Base-by-base conservation (phyloP, 2,797 vertebrate genomes). In the Pangasius djambal region DNA sequence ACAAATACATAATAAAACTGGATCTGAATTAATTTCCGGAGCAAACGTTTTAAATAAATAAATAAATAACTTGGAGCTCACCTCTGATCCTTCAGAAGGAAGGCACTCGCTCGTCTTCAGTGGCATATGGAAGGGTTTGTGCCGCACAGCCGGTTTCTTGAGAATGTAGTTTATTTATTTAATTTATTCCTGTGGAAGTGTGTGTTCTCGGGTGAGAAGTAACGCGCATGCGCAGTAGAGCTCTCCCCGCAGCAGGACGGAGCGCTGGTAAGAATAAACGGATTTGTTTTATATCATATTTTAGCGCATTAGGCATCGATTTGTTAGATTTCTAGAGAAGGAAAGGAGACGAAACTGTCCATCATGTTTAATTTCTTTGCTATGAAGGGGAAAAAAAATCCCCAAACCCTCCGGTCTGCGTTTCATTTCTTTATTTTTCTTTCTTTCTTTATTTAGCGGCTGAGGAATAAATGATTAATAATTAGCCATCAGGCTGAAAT, bases 251-350 rank as follows among this genome's bases (percentile, higher is more conserved):
- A 94, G 96, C 96, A 96, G 95, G 95, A 96, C 95, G 95, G 93
- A 95, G 94, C 93, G 95, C 95, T 96, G 96, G 96, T 97, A 96
- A 97, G 96, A 92, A 94, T 94, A 95, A 96, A 90, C 86, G 93
- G 86, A 91, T 87, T 83, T 81, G 78, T 77, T 79, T 50, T 86
- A 61, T 69, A 16, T 50, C 28, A 15, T 48, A 88, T 77, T 86
- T 89, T 55, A 22, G 59, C 74, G 65, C 72, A 22, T 67, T 69
- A 67, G 0, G 0, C 20, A 34, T 55, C n/a, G 28, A 78, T 67
- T 37, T 28, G 18, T 65, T 65, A 0, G 28, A 50, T 48, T 69
- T 28, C 4, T 69, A 50, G 12, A 67, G 1, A 67, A 10, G 25
- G 8, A 9, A 70, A 69, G 34, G 28, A 15, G 63, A 69, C 3